Percentiles rank a stretch among this genome's conserved stretches.
These are phyloP conservation scores for Ailurus styani DNA, from an alignment of 2,113 vertebrate species.

Conservation along the genomic window DNA sequence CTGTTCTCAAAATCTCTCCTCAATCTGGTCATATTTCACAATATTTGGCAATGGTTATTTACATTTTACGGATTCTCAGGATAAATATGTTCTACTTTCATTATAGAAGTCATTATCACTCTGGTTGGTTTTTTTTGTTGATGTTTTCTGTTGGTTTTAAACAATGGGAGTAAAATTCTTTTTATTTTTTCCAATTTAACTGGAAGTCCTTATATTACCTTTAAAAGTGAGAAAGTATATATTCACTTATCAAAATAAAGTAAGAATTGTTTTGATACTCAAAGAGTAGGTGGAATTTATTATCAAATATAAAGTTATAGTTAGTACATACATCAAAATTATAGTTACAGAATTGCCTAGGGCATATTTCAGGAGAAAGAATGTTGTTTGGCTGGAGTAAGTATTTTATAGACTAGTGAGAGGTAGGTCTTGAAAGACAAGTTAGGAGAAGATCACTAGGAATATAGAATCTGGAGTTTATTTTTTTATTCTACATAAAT, in stretches of 20 bases:
- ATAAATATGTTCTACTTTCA: neutral
- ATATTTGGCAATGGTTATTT: neutral
- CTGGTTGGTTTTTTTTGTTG: neutral
- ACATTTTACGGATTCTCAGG: neutral
- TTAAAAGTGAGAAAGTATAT: neutral
- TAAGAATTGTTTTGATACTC: neutral
- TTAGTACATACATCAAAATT: neutral
- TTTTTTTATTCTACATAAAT: neutral
- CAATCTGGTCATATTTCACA: neutral
- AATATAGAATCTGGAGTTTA: neutral
- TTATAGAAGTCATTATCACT: neutral
- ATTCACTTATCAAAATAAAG: neutral
- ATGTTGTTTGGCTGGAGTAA: neutral
- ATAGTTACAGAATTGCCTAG: neutral
- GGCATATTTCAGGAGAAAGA: neutral
- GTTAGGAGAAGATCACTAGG: neutral
- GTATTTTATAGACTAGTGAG: neutral
- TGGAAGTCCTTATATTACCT: neutral
- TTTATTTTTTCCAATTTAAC: neutral
- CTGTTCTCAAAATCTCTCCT: neutral
- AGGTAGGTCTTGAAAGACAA: neutral
- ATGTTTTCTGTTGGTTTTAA: neutral
- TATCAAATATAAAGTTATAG: neutral
- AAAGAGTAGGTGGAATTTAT: neutral
- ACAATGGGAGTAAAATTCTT: neutral